phyloP scores from a whole-genome alignment of 2,113 vertebrate genomes.

The Choloepus hoffmanni region DNA sequence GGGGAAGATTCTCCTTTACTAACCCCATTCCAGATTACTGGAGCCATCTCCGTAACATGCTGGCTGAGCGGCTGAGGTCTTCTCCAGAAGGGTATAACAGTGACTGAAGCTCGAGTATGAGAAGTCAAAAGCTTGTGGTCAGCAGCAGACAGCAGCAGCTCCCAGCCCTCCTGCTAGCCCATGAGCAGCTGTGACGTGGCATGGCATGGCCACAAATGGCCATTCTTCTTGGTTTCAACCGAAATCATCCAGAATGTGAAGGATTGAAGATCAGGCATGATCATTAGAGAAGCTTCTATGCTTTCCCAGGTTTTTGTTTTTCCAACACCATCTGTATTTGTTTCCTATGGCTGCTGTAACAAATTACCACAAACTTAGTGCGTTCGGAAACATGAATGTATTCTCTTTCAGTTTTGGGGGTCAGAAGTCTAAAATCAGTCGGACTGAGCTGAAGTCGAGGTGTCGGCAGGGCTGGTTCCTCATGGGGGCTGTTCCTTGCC shows the following conservation, averaged over 20 bases:
- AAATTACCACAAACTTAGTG: not conserved
- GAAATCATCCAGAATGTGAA: not conserved
- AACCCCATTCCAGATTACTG: fast-evolving
- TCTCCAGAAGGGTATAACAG: not conserved
- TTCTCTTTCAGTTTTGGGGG: not conserved
- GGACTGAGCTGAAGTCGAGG: no score
- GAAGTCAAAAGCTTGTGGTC: not conserved
- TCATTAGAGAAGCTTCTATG: no score
- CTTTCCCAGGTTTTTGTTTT: no score
- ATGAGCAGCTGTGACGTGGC: not conserved
- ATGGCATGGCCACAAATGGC: not conserved
- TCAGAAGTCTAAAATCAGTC: not conserved
- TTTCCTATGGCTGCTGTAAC: not conserved
- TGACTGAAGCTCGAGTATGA: fast-evolving
- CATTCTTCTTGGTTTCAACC: not conserved
- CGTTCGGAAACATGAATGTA: not conserved
- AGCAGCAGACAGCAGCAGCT: not conserved
- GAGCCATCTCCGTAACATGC: fast-evolving
- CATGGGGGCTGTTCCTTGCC: no score
- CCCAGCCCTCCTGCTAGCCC: not conserved
- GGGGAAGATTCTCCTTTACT: not conserved
- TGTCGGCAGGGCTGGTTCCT: not conserved
- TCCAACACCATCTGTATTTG: not conserved
- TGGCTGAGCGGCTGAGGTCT: no score
- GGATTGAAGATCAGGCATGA: not conserved